These are phyloP conservation scores for Caenorhabditis sp. DNA, from an alignment of 2,888 invertebrate genomes.

Conservation along the genomic window DNA sequence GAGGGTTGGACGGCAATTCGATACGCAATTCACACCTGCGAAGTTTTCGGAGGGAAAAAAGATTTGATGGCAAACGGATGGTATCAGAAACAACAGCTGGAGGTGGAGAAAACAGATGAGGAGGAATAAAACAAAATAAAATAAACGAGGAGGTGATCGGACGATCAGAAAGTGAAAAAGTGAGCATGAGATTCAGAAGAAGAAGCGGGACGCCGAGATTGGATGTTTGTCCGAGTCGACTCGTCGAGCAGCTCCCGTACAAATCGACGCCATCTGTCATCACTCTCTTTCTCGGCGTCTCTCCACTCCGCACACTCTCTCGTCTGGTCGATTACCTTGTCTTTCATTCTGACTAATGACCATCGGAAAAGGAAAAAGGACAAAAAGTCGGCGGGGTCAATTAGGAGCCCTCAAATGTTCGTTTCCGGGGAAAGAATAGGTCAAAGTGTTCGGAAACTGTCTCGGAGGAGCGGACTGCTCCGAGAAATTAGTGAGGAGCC, in stretches of 20 bases:
- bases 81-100: constrained; percentile 26
- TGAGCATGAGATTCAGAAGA: background rate
- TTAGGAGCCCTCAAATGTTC: constrained; percentile 30
- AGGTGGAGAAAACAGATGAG: constrained; percentile 7
- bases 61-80: constrained; percentile 39
- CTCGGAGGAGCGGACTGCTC: constrained; percentile 11
- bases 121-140: constrained; percentile 15
- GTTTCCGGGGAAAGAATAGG: constrained; percentile 14
- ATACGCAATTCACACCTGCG: constrained; percentile 34
- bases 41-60: background rate
- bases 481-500: constrained; percentile 14
- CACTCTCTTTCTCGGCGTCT: constrained; percentile 22
- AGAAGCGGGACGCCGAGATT: background rate
- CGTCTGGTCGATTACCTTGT: constrained; percentile 41
- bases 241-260: constrained; percentile 8
- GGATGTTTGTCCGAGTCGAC: constrained; percentile 25
- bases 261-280: constrained; percentile 25
- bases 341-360: constrained; percentile 38
- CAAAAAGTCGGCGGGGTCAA: constrained; percentile 24
- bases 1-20: background rate
- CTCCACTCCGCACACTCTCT: constrained; percentile 16
- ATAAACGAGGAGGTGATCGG: background rate
- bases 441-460: constrained; percentile 12
- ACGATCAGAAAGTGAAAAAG: constrained; percentile 16
- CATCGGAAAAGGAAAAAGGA: constrained; percentile 30